Evolutionary conservation across 1,140 invertebrate species (phyloP).

Genomic region (Drosophila santomea): DNA sequence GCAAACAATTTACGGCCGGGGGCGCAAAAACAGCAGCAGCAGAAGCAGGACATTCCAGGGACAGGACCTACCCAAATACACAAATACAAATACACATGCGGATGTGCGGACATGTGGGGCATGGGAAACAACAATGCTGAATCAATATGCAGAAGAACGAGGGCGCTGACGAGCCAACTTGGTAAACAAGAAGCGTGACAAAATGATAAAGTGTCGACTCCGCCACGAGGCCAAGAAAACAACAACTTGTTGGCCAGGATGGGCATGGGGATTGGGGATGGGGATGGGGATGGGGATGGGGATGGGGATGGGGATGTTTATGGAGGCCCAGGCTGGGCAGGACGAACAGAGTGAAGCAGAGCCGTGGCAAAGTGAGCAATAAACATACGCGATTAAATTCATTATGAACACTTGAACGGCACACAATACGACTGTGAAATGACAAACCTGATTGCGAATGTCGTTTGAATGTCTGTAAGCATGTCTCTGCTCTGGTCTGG

Average conservation of each 20-base stretch:
- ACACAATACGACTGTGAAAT: constrained; percentile 74
- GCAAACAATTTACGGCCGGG: constrained; percentile 61
- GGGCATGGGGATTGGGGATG: neutral
- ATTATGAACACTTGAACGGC: constrained; percentile 78
- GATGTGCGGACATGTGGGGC: constrained; percentile 6
- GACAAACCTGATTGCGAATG: constrained; percentile 65
- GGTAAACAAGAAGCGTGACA: constrained; percentile 74
- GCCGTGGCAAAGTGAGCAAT: constrained; percentile 71
- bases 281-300: neutral
- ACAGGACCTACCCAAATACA: constrained; percentile 6
- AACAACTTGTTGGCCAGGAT: constrained; percentile 43
- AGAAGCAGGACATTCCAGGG: constrained; percentile 18
- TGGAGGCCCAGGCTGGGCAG: too few species aligned
- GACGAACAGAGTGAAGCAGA: neutral
- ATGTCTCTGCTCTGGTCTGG: neutral
- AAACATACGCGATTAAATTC: constrained; percentile 82
- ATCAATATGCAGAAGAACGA: constrained; percentile 71
- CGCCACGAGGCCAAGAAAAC: constrained; percentile 23
- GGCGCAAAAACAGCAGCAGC: constrained; percentile 16
- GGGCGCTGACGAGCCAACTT: constrained; percentile 51
- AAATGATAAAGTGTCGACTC: constrained; percentile 72
- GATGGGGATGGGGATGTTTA: neutral
- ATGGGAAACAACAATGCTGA: constrained; percentile 51
- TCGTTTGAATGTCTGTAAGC: constrained; percentile 15
- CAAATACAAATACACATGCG: neutral